Percentiles rank a stretch among this genome's conserved stretches.
phyloP scores from a whole-genome alignment of 2,888 invertebrate genomes.

The Spisula solida region DNA sequence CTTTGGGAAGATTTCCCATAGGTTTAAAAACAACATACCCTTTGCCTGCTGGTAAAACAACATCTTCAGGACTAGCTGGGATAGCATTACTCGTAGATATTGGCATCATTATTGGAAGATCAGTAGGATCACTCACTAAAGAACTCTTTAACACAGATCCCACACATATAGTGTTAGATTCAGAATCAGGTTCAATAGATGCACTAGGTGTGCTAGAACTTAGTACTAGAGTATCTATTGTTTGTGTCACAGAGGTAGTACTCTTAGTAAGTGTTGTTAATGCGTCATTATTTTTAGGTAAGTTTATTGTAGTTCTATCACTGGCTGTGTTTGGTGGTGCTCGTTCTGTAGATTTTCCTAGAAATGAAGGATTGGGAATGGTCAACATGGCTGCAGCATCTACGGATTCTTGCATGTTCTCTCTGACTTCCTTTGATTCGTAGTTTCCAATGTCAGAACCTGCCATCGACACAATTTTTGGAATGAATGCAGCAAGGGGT shows the following conservation, averaged over 20 bases:
- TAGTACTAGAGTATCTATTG: neutral
- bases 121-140: conserved; percentile 38
- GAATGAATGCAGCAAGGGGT: neutral
- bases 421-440: neutral
- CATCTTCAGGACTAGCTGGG: conserved; percentile 55
- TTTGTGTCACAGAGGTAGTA: neutral
- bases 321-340: conserved; percentile 8
- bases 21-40: conserved; percentile 73
- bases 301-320: neutral
- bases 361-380: conserved; percentile 71
- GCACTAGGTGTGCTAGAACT: neutral
- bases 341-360: conserved; percentile 22
- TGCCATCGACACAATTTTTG: conserved; percentile 20
- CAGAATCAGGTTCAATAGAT: neutral
- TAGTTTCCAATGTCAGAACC: neutral
- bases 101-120: conserved; percentile 56
- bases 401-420: conserved; percentile 2
- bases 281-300: neutral
- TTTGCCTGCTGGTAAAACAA: conserved; percentile 63
- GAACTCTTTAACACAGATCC: conserved; percentile 40
- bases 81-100: conserved; percentile 47
- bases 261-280: neutral
- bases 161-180: conserved; percentile 10
- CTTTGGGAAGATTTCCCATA: conserved; percentile 46
- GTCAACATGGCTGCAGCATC: conserved; percentile 70